Conservation (phyloP, 2,888 invertebrate genomes). For the Melolontha melolontha region DNA sequence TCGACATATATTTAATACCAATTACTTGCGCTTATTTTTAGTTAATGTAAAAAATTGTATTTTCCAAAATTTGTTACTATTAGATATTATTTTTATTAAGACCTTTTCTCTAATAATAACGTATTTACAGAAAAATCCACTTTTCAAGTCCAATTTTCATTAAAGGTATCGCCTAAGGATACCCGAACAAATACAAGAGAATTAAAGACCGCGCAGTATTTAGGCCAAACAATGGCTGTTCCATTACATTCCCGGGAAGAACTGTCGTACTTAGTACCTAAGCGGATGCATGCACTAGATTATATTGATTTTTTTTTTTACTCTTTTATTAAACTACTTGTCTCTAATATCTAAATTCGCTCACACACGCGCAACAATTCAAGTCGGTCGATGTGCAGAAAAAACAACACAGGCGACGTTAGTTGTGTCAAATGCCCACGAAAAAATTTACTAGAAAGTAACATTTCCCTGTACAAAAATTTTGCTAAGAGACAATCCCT, state of each 20-base stretch:
- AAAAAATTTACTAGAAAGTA: neutral
- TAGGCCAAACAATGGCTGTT: conserved; percentile 58
- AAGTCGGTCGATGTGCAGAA: conserved; percentile 60
- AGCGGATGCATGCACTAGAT: conserved; percentile 55
- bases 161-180: conserved; percentile 4
- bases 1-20: conserved; percentile 56
- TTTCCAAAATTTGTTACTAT: conserved; percentile 17
- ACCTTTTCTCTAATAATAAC: conserved; percentile 20
- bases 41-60: conserved; percentile 26
- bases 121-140: conserved; percentile 18
- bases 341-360: conserved; percentile 52
- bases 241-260: conserved; percentile 51
- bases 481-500: neutral
- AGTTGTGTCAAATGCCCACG: conserved; percentile 23
- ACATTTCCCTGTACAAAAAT: conserved; percentile 5
- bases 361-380: conserved; percentile 61
- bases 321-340: conserved; percentile 42
- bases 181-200: conserved; percentile 42
- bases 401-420: conserved; percentile 49
- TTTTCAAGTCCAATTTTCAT: conserved; percentile 23
- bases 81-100: conserved; percentile 22
- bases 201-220: conserved; percentile 55
- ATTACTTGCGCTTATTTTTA: conserved; percentile 19
- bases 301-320: conserved; percentile 40
- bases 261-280: conserved; percentile 53